These are phyloP conservation scores for Artibeus lituratus DNA, from an alignment of 2,797 vertebrate genomes.

Conservation along the genomic window DNA sequence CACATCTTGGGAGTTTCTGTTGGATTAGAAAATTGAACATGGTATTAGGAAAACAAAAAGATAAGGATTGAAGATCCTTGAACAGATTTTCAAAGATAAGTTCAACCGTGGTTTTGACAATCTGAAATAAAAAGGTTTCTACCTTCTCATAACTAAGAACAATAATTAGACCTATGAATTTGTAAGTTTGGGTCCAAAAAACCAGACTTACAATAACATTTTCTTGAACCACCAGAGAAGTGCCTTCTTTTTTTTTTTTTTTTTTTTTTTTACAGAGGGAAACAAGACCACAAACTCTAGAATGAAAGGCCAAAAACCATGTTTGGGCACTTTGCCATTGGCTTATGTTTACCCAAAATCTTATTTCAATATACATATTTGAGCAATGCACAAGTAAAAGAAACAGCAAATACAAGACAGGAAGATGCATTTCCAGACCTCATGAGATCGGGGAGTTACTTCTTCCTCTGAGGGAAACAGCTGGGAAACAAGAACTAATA, in stretches of 20 bases:
- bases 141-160: conserved; percentile 5
- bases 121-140: neutral
- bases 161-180: neutral
- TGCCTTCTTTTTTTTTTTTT: no score
- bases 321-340: neutral
- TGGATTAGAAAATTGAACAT: conserved; percentile 41
- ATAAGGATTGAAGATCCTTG: neutral
- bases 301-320: neutral
- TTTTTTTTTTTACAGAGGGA: neutral
- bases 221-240: neutral
- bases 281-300: neutral
- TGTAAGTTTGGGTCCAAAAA: neutral
- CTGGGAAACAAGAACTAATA: accelerated
- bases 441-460: neutral
- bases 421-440: neutral
- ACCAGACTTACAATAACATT: neutral
- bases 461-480: neutral
- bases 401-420: neutral
- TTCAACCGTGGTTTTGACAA: neutral
- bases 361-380: neutral
- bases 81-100: neutral
- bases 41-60: neutral
- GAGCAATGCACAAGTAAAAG: neutral
- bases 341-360: neutral
- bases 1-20: neutral